phyloP scores from a whole-genome alignment of 2,113 vertebrate genomes.

The Oryzias celebensis region DNA sequence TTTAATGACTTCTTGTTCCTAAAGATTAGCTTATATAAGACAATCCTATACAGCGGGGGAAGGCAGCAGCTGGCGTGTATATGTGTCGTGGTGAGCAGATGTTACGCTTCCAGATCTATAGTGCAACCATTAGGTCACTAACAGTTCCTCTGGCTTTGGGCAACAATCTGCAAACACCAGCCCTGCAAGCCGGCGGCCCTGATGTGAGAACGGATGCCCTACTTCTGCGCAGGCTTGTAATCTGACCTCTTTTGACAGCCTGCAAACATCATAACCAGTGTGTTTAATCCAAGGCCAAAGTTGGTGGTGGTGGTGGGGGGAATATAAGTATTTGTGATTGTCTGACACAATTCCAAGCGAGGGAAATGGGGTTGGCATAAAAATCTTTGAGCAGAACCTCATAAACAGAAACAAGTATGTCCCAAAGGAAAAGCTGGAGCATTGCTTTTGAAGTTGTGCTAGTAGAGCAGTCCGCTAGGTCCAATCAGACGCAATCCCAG shows the following conservation, averaged over 20 bases:
- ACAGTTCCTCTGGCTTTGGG: conserved; percentile 42
- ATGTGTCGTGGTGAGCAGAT: conserved; percentile 34
- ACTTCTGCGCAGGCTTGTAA: conserved; percentile 59
- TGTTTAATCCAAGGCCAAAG: conserved; percentile 59
- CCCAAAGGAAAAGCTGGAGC: neutral
- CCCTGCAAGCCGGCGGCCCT: conserved; percentile 8
- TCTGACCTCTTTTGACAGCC: conserved; percentile 63
- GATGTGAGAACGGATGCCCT: conserved; percentile 52
- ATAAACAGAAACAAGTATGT: neutral
- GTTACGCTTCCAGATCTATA: conserved; percentile 47
- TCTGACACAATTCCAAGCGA: conserved; percentile 40
- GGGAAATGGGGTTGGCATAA: conserved; percentile 17
- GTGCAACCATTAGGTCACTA: conserved; percentile 44
- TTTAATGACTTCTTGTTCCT: neutral
- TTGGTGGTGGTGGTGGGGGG: neutral
- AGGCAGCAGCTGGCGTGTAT: conserved; percentile 5
- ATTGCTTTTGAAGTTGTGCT: no score
- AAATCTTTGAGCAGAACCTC: neutral
- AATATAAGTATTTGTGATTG: conserved; percentile 15
- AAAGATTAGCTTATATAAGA: neutral
- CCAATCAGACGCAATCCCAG: conserved; percentile 45
- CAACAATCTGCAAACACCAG: conserved; percentile 35
- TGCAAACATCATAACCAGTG: conserved; percentile 48
- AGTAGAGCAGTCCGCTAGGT: conserved; percentile 3
- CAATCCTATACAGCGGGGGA: neutral